Percentiles rank a stretch among this genome's conserved stretches.
Conservation (phyloP, 2,797 vertebrate species). For the Ctenosaura bakeri region DNA sequence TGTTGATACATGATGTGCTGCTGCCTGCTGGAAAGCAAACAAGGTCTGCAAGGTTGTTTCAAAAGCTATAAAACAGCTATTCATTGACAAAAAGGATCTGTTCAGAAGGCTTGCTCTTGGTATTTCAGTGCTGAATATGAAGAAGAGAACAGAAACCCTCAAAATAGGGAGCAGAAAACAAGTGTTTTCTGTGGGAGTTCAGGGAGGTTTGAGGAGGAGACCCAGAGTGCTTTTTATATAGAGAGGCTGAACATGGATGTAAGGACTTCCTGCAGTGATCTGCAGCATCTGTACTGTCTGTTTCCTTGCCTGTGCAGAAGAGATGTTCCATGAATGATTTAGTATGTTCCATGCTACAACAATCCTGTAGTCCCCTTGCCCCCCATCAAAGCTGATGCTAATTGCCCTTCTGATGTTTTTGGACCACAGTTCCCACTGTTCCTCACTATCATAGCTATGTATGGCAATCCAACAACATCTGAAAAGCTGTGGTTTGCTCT, state of each 20-base stretch:
- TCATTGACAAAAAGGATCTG: slow-evolving; percentile 65
- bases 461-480: not conserved
- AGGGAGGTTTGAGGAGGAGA: no score
- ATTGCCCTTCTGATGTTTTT: not conserved
- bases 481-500: not conserved
- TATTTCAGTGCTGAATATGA: slow-evolving; percentile 46
- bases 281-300: no score
- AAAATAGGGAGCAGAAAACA: no score
- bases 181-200: no score
- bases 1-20: slow-evolving; percentile 56
- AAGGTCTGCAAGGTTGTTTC: slow-evolving; percentile 61
- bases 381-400: not conserved
- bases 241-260: no score
- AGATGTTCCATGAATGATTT: slow-evolving; percentile 16
- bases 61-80: slow-evolving; percentile 70
- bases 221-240: no score
- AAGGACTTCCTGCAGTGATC: no score
- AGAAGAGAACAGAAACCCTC: slow-evolving; percentile 26
- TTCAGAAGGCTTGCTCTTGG: slow-evolving; percentile 68
- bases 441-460: no score
- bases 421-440: not conserved
- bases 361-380: not conserved
- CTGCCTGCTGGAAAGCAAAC: slow-evolving; percentile 62
- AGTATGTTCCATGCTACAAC: slow-evolving; percentile 21
- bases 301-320: slow-evolving; percentile 3